Base-by-base conservation (phyloP, 2,888 invertebrate genomes). In the Xylota sylvarum region DNA sequence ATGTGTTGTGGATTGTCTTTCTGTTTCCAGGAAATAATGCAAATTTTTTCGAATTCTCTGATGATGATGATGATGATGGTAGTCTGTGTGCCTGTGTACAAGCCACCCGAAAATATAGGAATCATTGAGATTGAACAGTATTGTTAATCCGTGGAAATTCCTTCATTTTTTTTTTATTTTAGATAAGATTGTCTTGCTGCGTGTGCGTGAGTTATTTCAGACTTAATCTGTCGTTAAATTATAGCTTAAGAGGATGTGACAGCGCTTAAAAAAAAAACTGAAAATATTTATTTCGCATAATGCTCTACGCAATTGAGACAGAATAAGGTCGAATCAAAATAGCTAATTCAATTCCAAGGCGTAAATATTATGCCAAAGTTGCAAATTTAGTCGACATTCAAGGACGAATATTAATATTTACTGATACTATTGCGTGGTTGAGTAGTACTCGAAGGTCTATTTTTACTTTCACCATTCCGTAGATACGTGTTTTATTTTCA, bases 11-110 rank as follows among this genome's bases (percentile, higher is more conserved):
- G 17, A 64, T 74, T 74, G 30, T 55, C 52, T 27, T 48, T 62
- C 3, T n/a, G 32, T 32, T 65, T 55, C 23, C 30, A 19, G 56
- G 17, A 76, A 37, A n/a, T 32, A 58, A 76, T 67, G 56, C 30
- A 76, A 76, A 76, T 48, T 67, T 48, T 74, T 30, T 5, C 27
- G 27, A 74, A 58, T 72, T 17, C 23, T 3, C 23, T 52, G 35
- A 67, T 27, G 67, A 40, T 55, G 69, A 43, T 69, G 23, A 32
- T 27, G 32, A 17, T 17, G 5, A 7, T 17, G n/a, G 14, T n/a
- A 58, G n/a, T n/a, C 37, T 23, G 10, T 2, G 7, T 40, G 23
- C 5, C 5, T 40, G 27, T 60, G n/a, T 14, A 9, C 27, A 35
- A 9, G 37, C 37, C 37, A 10, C 23, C 23, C 4, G 14, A 14